phyloP scores from a whole-genome alignment of 2,888 invertebrate species.

The Hemaris fuciformis region DNA sequence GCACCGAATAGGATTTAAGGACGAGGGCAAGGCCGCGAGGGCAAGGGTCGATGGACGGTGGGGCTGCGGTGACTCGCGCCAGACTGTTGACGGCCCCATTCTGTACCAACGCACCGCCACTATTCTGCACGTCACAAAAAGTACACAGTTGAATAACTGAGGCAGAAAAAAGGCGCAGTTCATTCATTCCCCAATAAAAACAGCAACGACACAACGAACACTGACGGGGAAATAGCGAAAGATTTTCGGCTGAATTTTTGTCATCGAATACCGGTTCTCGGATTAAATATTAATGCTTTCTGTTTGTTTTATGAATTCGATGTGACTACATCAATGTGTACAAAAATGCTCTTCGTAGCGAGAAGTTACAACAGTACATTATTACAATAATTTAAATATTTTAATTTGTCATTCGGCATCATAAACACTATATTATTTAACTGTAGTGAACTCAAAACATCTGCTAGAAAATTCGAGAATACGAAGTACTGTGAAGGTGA shows the following conservation, averaged over 20 bases:
- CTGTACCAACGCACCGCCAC: not conserved
- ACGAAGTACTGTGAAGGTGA: not conserved
- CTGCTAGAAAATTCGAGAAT: not conserved
- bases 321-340: no score
- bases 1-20: not conserved
- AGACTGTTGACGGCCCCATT: constrained; percentile 29
- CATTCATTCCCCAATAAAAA: not conserved
- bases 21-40: constrained; percentile 28
- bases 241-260: not conserved
- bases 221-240: not conserved
- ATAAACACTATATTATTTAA: no score
- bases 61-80: constrained; percentile 33
- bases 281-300: not conserved
- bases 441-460: no score
- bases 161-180: not conserved
- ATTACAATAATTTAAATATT: no score
- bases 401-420: no score
- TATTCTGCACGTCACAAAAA: not conserved
- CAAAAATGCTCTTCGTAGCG: no score
- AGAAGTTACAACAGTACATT: no score
- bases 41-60: constrained; percentile 30
- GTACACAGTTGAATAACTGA: not conserved
- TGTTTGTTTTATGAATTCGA: not conserved
- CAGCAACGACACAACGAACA: not conserved
- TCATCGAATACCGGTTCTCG: not conserved